Percentiles rank a stretch among this genome's conserved stretches.
Conservation (phyloP, 2,113 vertebrate species). For the Sceloporus undulatus region DNA sequence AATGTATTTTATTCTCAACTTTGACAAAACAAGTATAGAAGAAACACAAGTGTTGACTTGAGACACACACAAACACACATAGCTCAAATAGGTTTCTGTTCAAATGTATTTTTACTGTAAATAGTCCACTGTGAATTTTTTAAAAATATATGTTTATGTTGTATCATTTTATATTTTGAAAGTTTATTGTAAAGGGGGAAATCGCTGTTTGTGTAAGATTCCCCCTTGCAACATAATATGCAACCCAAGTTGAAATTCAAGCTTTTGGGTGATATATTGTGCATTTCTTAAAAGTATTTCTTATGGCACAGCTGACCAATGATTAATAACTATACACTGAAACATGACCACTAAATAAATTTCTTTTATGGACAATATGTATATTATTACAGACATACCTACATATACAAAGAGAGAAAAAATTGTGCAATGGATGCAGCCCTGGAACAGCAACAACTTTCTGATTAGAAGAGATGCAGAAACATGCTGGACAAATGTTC, state of each 20-base stretch:
- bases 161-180: conserved; percentile 75
- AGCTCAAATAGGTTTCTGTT: conserved; percentile 21
- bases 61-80: conserved; percentile 1
- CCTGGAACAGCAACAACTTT: background rate
- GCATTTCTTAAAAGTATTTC: conserved; percentile 67
- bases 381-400: conserved; percentile 47
- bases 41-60: background rate
- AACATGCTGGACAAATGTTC: too few relatives aligned
- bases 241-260: conserved; percentile 68
- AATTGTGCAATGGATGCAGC: too few relatives aligned
- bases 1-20: background rate
- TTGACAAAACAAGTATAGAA: background rate
- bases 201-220: conserved; percentile 30
- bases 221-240: conserved; percentile 46
- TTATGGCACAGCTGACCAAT: conserved; percentile 65
- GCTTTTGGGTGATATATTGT: conserved; percentile 67
- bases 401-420: background rate
- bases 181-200: conserved; percentile 58
- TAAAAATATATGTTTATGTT: conserved; percentile 45
- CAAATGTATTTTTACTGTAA: conserved; percentile 68
- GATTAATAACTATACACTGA: conserved; percentile 58
- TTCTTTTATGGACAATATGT: conserved; percentile 73
- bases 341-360: conserved; percentile 79
- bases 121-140: conserved; percentile 63
- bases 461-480: too few relatives aligned